Conservation (phyloP, 64 coral and sea anemone species). For the Stylophora pistillata region DNA sequence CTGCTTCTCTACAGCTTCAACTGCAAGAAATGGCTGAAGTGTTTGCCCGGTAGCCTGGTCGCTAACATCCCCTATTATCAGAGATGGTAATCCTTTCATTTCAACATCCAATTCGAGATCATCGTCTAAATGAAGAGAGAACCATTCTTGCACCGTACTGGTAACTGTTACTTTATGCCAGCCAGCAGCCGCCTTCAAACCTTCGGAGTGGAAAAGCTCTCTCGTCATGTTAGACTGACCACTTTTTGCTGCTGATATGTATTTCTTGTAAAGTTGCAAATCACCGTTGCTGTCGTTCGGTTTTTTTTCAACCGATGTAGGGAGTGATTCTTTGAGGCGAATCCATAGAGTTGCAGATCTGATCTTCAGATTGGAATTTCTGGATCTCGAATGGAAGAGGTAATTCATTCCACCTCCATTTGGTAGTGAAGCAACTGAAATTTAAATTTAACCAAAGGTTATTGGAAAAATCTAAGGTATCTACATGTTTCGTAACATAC, state of each 20-base stretch:
- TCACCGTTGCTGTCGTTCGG: background rate
- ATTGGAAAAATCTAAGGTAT: background rate
- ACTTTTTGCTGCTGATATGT: background rate
- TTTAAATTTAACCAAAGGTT: background rate
- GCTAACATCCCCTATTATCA: background rate
- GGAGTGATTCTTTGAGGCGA: background rate
- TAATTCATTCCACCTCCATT: background rate
- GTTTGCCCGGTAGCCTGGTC: background rate
- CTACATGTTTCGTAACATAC: background rate
- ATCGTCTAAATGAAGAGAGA: background rate
- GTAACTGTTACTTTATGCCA: background rate
- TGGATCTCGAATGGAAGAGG: background rate
- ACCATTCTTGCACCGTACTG: background rate
- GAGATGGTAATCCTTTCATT: background rate
- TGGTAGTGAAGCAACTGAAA: conserved; percentile 3
- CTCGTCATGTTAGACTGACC: background rate
- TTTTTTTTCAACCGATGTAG: background rate
- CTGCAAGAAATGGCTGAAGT: background rate
- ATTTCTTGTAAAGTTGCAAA: background rate
- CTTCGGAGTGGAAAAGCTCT: conserved; percentile 7
- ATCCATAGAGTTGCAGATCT: conserved; percentile 23
- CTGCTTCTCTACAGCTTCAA: background rate
- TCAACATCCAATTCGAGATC: background rate
- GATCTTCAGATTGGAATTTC: background rate
- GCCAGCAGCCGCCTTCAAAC: background rate